Evolutionary conservation across 2,797 vertebrate species (phyloP).

Genomic region (Hozukius guyotensis): DNA sequence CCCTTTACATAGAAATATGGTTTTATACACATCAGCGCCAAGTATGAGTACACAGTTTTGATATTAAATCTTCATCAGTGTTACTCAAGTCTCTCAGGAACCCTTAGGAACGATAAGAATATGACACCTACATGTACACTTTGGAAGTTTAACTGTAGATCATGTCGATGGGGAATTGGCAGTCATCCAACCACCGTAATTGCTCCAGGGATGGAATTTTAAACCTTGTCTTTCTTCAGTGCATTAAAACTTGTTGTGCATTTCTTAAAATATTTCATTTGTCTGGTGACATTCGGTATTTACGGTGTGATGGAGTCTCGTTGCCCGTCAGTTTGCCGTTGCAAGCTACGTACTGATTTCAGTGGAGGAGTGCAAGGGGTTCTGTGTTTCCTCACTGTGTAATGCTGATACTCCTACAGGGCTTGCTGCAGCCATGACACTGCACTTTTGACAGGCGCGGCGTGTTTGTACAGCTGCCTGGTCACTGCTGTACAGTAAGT

Average conservation of each 20-base stretch:
- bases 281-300: neutral
- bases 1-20: neutral
- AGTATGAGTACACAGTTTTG: conserved; percentile 14
- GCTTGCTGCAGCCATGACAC: conserved; percentile 62
- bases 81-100: neutral
- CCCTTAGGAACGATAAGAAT: conserved; percentile 6
- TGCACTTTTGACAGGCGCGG: conserved; percentile 60
- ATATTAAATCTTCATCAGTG: conserved; percentile 51
- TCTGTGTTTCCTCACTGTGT: conserved; percentile 42
- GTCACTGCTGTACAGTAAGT: conserved; percentile 46
- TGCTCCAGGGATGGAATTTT: conserved; percentile 33
- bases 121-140: conserved; percentile 31
- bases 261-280: conserved; percentile 4
- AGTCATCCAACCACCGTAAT: conserved; percentile 6
- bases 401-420: conserved; percentile 40
- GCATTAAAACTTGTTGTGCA: neutral
- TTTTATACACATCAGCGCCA: conserved; percentile 2
- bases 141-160: conserved; percentile 22
- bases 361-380: conserved; percentile 1
- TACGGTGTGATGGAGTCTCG: neutral
- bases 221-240: conserved; percentile 12
- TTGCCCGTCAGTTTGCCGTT: neutral
- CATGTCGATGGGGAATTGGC: conserved; percentile 30
- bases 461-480: conserved; percentile 74
- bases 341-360: neutral